phyloP scores from a whole-genome alignment of 2,797 vertebrate genomes.

The Lacerta bilineata region DNA sequence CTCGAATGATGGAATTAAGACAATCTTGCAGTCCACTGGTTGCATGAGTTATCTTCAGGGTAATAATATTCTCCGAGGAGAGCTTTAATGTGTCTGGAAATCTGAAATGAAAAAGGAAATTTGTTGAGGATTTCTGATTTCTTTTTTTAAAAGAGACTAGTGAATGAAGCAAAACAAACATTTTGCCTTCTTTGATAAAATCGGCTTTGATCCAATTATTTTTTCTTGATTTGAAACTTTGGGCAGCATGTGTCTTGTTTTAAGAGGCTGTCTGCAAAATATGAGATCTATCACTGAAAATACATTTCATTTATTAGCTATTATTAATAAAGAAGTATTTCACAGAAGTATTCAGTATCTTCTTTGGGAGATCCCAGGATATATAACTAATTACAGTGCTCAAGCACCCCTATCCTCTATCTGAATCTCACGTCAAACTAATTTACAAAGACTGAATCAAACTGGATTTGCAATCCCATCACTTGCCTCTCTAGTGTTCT shows the following conservation, averaged over 20 bases:
- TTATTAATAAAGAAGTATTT: neutral
- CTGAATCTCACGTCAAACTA: neutral
- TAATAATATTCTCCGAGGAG: slow-evolving; percentile 82
- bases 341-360: neutral
- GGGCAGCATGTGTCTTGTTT: neutral
- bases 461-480: neutral
- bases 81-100: slow-evolving; percentile 86
- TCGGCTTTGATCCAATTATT: neutral
- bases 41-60: slow-evolving; percentile 81
- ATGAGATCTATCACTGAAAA: neutral
- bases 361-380: neutral
- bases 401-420: neutral
- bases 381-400: neutral
- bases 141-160: neutral
- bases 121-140: neutral
- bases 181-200: slow-evolving; percentile 10
- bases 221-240: neutral
- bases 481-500: neutral
- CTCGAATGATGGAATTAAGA: slow-evolving; percentile 83
- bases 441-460: neutral
- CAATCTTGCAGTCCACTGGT: slow-evolving; percentile 86
- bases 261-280: neutral
- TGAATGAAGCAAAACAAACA: slow-evolving; percentile 1
- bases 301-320: neutral
- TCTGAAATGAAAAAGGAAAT: slow-evolving; percentile 75